Conservation (phyloP, 2,797 vertebrate genomes). For the Prunella strophiata region DNA sequence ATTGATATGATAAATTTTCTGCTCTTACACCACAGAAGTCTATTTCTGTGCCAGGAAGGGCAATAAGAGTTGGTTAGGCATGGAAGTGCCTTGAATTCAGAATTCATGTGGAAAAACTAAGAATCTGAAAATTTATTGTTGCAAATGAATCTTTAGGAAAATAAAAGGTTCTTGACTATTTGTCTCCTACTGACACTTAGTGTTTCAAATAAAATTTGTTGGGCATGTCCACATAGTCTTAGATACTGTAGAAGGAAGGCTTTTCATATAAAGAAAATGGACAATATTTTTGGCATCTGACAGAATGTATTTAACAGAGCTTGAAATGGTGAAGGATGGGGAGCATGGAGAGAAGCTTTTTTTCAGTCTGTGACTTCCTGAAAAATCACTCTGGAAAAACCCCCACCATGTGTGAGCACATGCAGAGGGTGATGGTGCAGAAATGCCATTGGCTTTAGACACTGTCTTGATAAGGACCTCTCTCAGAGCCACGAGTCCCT, state of each 20-base stretch:
- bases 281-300: neutral
- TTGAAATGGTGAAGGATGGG: neutral
- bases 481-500: neutral
- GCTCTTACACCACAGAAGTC: neutral
- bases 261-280: neutral
- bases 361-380: neutral
- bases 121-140: neutral
- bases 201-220: neutral
- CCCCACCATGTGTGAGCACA: neutral
- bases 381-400: neutral
- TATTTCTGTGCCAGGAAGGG: neutral
- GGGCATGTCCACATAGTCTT: fast-evolving
- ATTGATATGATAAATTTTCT: neutral
- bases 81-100: neutral
- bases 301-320: neutral
- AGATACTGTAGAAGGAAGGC: neutral
- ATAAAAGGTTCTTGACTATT: neutral
- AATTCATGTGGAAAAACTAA: neutral
- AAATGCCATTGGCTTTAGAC: slow-evolving; percentile 47
- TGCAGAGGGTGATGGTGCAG: slow-evolving; percentile 9
- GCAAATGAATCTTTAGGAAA: neutral
- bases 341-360: neutral
- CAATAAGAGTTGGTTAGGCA: neutral
- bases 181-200: neutral
- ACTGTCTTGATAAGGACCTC: slow-evolving; percentile 12